These are phyloP conservation scores for Sycon ciliatum DNA, from an alignment of 37 sponge, comb jelly and placozoan genomes.

Conservation along the genomic window DNA sequence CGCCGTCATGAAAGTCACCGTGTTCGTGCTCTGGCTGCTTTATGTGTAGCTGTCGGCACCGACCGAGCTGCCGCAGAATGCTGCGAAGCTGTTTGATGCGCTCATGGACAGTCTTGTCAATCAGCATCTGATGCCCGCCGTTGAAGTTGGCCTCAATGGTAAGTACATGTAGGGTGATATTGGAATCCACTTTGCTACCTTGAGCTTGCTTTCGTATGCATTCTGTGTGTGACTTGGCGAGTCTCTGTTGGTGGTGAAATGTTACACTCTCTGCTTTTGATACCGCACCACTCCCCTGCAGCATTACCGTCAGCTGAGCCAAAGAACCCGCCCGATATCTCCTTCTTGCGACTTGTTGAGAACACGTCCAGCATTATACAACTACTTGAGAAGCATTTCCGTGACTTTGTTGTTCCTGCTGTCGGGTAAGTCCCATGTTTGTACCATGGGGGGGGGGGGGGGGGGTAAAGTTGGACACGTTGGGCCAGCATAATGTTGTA, in stretches of 20 bases:
- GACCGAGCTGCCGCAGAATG: constrained; percentile 40
- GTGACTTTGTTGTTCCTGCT: constrained; percentile 51
- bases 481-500: too few relatives aligned
- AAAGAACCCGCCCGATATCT: constrained; percentile 41
- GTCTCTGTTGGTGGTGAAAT: neutral
- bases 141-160: constrained; percentile 53
- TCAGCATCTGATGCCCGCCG: constrained; percentile 57
- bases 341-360: constrained; percentile 49
- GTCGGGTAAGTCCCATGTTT: constrained; percentile 56
- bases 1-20: too few relatives aligned
- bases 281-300: neutral
- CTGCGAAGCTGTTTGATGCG: constrained; percentile 34
- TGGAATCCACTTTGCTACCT: neutral
- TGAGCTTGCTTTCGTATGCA: neutral
- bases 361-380: constrained; percentile 53
- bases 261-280: neutral
- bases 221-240: constrained; percentile 9
- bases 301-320: constrained; percentile 38
- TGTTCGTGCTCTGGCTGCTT: too few relatives aligned
- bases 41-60: neutral
- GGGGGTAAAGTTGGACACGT: too few relatives aligned
- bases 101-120: constrained; percentile 49
- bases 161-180: neutral
- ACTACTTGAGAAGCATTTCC: constrained; percentile 72
- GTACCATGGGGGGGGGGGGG: too few relatives aligned